phyloP scores from a whole-genome alignment of 30 jellyfish, hydroid and myxozoan genomes.

The Hydractinia symbiolongicarpus region DNA sequence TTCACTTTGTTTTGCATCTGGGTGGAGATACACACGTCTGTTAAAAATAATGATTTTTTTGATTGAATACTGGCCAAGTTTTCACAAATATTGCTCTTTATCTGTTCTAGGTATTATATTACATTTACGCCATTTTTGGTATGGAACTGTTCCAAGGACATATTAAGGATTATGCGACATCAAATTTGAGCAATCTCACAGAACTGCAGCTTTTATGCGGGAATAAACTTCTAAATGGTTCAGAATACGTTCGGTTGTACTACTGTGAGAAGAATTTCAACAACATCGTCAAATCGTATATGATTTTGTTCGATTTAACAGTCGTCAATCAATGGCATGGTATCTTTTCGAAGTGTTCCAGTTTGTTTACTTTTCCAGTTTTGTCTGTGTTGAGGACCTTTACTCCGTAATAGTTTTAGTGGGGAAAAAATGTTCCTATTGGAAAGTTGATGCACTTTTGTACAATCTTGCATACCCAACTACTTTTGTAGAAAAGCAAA shows the following conservation, averaged over 20 bases:
- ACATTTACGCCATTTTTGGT: conserved; percentile 78
- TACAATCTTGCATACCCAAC: too few species aligned
- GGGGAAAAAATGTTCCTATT: too few species aligned
- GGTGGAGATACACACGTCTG: too few species aligned
- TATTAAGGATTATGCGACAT: conserved; percentile 32
- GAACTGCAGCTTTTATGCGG: conserved; percentile 58
- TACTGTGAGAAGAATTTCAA: conserved; percentile 94
- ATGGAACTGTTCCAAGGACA: conserved; percentile 81
- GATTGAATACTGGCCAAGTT: not conserved
- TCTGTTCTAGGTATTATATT: conserved; percentile 57
- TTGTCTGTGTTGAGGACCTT: too few species aligned
- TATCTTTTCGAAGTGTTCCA: conserved; percentile 43
- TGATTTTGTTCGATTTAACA: conserved; percentile 70
- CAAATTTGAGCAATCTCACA: conserved; percentile 9
- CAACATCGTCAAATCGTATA: conserved; percentile 76
- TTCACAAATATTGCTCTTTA: not conserved
- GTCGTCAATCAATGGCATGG: conserved; percentile 99
- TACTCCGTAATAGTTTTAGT: too few species aligned
- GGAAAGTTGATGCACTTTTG: too few species aligned
- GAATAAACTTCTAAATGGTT: conserved; percentile 34
- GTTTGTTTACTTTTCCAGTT: too few species aligned
- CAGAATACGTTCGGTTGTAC: conserved; percentile 63
- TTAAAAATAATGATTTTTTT: not conserved
- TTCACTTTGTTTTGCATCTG: too few species aligned
- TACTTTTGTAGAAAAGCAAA: too few species aligned